phyloP scores from a whole-genome alignment of 2,888 invertebrate genomes.

The Tetrapedia diversipes region DNA sequence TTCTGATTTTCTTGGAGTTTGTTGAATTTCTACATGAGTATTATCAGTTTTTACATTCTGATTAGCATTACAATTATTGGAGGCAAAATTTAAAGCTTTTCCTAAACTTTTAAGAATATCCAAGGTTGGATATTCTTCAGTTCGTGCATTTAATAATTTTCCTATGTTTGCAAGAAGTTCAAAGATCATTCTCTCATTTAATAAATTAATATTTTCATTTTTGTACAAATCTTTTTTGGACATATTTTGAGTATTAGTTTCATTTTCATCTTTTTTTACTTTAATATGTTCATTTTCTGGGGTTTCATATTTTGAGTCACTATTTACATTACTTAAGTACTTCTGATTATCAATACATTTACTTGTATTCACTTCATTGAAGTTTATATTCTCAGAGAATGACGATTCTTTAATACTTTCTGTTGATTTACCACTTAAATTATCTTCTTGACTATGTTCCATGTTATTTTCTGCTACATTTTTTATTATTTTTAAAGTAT shows the following conservation, averaged over 20 bases:
- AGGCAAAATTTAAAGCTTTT: slow-evolving; percentile 66
- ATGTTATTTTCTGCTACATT: slow-evolving; percentile 46
- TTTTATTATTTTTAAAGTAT: slow-evolving; percentile 38
- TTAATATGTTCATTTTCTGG: background rate
- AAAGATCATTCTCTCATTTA: slow-evolving; percentile 65
- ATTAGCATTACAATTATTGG: slow-evolving; percentile 48
- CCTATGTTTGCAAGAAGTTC: slow-evolving; percentile 71
- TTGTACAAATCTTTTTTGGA: slow-evolving; percentile 1
- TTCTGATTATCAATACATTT: slow-evolving; percentile 62
- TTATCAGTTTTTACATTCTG: slow-evolving; percentile 11
- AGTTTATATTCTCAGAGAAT: slow-evolving; percentile 31
- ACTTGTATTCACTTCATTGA: slow-evolving; percentile 53
- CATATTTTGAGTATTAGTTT: background rate
- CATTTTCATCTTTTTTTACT: background rate
- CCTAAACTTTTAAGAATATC: slow-evolving; percentile 71
- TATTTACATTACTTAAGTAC: slow-evolving; percentile 48
- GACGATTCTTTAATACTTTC: slow-evolving; percentile 48
- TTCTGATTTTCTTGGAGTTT: slow-evolving; percentile 34
- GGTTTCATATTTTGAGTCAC: background rate
- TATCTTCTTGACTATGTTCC: slow-evolving; percentile 62
- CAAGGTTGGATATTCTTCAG: slow-evolving; percentile 63
- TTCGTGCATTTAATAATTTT: slow-evolving; percentile 69
- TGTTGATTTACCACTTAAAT: slow-evolving; percentile 43
- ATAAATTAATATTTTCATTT: slow-evolving; percentile 16
- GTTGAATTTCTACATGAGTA: slow-evolving; percentile 25